phyloP scores from a whole-genome alignment of 2,797 vertebrate species.

The Eremophila alpestris region DNA sequence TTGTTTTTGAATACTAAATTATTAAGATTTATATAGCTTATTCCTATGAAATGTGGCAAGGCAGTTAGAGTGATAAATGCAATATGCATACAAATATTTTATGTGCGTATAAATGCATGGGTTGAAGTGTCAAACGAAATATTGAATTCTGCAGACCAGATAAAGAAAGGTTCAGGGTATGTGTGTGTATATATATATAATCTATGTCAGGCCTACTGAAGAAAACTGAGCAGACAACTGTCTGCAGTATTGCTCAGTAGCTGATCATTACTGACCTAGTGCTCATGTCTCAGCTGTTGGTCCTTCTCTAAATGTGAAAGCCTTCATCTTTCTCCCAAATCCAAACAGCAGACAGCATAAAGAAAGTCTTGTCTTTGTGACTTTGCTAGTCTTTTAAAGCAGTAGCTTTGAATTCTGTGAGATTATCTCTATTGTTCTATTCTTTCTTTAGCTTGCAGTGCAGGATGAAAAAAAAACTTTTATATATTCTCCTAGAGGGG shows the following conservation, averaged over 20 bases:
- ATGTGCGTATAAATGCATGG: background rate
- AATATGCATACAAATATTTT: background rate
- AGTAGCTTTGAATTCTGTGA: constrained; percentile 1
- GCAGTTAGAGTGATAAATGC: background rate
- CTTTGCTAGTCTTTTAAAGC: constrained; percentile 5
- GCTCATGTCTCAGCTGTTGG: constrained; percentile 18
- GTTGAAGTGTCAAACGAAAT: background rate
- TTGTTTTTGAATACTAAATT: background rate
- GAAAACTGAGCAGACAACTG: background rate
- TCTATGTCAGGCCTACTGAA: background rate
- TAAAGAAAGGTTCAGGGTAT: background rate
- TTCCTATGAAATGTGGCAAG: background rate
- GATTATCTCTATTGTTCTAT: constrained; percentile 1
- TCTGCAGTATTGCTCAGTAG: background rate
- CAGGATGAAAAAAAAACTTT: background rate
- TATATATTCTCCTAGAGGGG: background rate
- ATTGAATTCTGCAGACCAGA: background rate
- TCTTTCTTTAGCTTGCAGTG: background rate
- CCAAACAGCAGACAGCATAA: background rate
- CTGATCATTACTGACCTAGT: background rate
- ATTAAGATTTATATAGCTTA: background rate
- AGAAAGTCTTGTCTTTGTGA: constrained; percentile 8
- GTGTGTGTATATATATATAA: accelerated
- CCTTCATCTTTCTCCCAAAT: constrained; percentile 18
- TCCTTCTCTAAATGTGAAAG: constrained; percentile 15